Percentiles rank a stretch among this genome's conserved stretches.
phyloP scores from a whole-genome alignment of 2,888 invertebrate genomes.

The Exocentrus adspersus region DNA sequence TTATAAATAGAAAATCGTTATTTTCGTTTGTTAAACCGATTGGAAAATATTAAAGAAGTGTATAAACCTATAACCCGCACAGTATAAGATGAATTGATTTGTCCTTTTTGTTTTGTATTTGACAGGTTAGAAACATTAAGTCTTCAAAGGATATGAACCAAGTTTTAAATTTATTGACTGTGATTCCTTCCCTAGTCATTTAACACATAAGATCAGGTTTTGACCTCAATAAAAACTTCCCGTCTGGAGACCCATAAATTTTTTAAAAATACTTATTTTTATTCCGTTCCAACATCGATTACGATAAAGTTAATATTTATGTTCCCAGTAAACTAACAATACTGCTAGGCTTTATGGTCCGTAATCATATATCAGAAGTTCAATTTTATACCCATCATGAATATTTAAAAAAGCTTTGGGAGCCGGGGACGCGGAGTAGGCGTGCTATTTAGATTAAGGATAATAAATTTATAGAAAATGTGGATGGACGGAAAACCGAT shows the following conservation, averaged over 20 bases:
- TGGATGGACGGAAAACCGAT: too few species aligned
- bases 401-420: constrained; percentile 17
- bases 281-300: background rate
- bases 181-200: too few species aligned
- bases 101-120: too few species aligned
- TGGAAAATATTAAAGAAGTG: too few species aligned
- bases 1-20: too few species aligned
- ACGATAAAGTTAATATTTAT: constrained; percentile 27
- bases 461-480: background rate
- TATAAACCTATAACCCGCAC: too few species aligned
- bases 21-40: too few species aligned
- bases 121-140: too few species aligned
- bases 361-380: constrained; percentile 33
- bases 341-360: constrained; percentile 28
- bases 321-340: constrained; percentile 26
- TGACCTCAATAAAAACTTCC: background rate
- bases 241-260: background rate
- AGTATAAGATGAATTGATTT: too few species aligned
- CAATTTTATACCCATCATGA: constrained; percentile 28
- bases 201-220: too few species aligned
- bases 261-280: constrained; percentile 1
- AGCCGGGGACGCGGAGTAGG: background rate
- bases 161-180: too few species aligned
- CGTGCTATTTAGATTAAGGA: background rate
- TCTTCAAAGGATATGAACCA: too few species aligned